phyloP scores from a whole-genome alignment of 2,888 invertebrate genomes.

The Hypselothyrea guttata region DNA sequence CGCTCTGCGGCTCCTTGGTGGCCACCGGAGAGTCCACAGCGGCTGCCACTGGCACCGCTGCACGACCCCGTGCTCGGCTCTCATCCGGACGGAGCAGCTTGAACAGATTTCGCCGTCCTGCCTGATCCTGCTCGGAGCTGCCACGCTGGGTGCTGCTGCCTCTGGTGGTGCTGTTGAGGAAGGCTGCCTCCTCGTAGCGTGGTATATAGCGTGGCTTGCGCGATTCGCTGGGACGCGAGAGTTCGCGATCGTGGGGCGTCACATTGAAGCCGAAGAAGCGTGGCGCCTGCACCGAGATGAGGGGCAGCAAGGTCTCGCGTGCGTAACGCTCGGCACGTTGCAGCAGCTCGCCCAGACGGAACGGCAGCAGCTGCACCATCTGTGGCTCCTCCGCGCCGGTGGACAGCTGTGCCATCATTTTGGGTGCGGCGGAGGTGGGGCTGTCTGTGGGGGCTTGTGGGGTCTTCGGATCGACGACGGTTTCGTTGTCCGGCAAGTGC shows the following conservation, averaged over 20 bases:
- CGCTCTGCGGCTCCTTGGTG: conserved; percentile 25
- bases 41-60: conserved; percentile 3
- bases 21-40: not conserved
- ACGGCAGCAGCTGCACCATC: conserved; percentile 91
- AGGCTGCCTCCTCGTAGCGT: conserved; percentile 82
- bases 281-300: conserved; percentile 91
- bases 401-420: conserved; percentile 54
- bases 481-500: conserved; percentile 37
- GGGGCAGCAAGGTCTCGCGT: conserved; percentile 88
- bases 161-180: conserved; percentile 47
- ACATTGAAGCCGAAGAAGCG: conserved; percentile 85
- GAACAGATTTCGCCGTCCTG: conserved; percentile 76
- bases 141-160: conserved; percentile 18
- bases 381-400: conserved; percentile 70
- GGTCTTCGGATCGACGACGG: not conserved
- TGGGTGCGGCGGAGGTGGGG: conserved; percentile 23
- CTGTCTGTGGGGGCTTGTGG: not conserved
- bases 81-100: conserved; percentile 65
- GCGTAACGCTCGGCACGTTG: conserved; percentile 92
- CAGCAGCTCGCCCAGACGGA: conserved; percentile 89
- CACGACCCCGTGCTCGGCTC: conserved; percentile 22
- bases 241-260: conserved; percentile 56
- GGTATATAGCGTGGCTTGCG: conserved; percentile 86
- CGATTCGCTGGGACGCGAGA: conserved; percentile 37
- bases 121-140: conserved; percentile 43